phyloP scores from a whole-genome alignment of 2,113 vertebrate genomes.

The Heterotilapia buettikoferi region DNA sequence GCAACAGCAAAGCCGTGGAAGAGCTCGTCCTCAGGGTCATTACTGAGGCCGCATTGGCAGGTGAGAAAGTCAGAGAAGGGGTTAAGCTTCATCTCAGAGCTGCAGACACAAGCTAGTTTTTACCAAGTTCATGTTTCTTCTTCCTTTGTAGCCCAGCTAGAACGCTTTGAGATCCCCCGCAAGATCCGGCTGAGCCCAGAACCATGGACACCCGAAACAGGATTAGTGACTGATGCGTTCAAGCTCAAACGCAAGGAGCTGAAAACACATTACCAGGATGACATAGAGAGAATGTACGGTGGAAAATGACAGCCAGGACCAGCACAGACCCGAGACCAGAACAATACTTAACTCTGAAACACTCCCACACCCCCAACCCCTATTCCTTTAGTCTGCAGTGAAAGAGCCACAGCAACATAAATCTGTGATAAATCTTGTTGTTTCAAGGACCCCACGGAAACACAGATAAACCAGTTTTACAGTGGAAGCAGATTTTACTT shows the following conservation, averaged over 20 bases:
- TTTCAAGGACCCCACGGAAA: constrained; percentile 57
- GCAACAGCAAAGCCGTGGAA: constrained; percentile 82
- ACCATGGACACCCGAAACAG: constrained; percentile 92
- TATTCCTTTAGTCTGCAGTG: constrained; percentile 21
- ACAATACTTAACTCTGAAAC: neutral
- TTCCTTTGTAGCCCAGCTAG: constrained; percentile 77
- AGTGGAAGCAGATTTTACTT: neutral
- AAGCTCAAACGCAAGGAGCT: constrained; percentile 95
- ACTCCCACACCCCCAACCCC: neutral
- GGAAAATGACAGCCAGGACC: constrained; percentile 63
- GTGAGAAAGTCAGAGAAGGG: constrained; percentile 54
- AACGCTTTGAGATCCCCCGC: constrained; percentile 90
- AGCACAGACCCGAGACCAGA: neutral
- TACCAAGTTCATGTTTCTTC: neutral
- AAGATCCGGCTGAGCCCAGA: constrained; percentile 90
- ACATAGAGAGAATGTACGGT: constrained; percentile 92
- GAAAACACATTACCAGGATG: constrained; percentile 81
- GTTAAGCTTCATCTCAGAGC: neutral
- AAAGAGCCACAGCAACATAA: constrained; percentile 71
- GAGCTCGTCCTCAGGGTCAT: constrained; percentile 85
- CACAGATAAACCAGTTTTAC: neutral
- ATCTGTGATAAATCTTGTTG: constrained; percentile 68
- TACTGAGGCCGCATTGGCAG: constrained; percentile 79
- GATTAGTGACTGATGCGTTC: constrained; percentile 94
- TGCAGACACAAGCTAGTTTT: neutral